A percentile compares a stretch with the other conserved stretches of the same genome.
Evolutionary conservation across 2,797 vertebrate species (phyloP).

Genomic region (Lithobates pipiens): DNA sequence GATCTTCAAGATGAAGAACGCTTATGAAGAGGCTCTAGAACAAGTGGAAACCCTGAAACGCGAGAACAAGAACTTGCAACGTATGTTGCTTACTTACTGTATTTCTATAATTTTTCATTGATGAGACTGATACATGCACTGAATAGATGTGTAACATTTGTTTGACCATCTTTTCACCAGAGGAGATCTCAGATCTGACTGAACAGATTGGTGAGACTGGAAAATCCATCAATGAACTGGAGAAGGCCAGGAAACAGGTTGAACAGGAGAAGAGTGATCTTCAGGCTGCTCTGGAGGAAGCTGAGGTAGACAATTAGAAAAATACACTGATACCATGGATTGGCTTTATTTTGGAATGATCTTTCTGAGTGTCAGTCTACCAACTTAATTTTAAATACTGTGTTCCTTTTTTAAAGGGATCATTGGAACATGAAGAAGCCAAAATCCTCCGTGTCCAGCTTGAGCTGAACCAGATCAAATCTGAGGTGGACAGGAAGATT

Average conservation of each 20-base stretch:
- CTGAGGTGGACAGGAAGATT: slow-evolving; percentile 76
- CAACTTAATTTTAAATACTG: slow-evolving; percentile 50
- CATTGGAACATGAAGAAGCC: slow-evolving; percentile 78
- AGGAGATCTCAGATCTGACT: slow-evolving; percentile 89
- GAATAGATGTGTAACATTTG: neutral
- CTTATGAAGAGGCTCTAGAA: slow-evolving; percentile 82
- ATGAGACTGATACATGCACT: neutral
- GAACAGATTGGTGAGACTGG: slow-evolving; percentile 88
- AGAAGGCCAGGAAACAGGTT: slow-evolving; percentile 86
- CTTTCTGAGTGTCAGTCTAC: neutral
- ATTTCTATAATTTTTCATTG: neutral
- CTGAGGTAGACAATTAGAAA: slow-evolving; percentile 77
- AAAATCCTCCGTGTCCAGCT: slow-evolving; percentile 79
- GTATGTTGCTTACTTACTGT: slow-evolving; percentile 60
- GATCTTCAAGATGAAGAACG: slow-evolving; percentile 75
- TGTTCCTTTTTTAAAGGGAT: slow-evolving; percentile 68
- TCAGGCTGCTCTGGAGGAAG: slow-evolving; percentile 87
- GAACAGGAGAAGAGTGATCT: slow-evolving; percentile 86
- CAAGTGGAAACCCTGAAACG: slow-evolving; percentile 86
- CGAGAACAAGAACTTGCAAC: slow-evolving; percentile 87
- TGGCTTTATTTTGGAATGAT: neutral
- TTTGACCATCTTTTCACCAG: slow-evolving; percentile 66
- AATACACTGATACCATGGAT: neutral
- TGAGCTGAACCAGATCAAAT: slow-evolving; percentile 78
- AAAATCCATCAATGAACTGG: slow-evolving; percentile 87